These are phyloP conservation scores for Pelecanoides urinatrix DNA, from an alignment of 2,113 vertebrate species.

Conservation along the genomic window DNA sequence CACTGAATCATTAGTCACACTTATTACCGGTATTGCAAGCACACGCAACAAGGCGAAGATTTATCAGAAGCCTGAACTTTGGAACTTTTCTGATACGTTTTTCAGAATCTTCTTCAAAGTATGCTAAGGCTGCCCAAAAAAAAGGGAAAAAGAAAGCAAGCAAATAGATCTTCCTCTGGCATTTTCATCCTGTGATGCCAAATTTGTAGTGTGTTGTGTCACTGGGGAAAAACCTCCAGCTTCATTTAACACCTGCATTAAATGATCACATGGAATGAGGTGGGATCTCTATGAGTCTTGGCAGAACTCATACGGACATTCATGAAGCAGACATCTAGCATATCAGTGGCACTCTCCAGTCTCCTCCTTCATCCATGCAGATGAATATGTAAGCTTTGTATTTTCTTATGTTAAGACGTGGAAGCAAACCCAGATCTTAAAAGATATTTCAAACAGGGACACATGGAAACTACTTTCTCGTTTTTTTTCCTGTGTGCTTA, in stretches of 20 bases:
- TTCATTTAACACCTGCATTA: not conserved
- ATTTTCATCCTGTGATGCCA: not conserved
- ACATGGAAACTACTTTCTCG: not conserved
- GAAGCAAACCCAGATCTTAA: not conserved
- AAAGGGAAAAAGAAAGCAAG: not conserved
- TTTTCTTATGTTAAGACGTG: not conserved
- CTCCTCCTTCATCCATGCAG: not conserved
- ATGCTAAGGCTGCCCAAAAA: not conserved
- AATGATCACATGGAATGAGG: not conserved
- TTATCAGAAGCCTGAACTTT: not conserved
- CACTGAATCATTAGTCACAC: not conserved
- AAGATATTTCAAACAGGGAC: not conserved
- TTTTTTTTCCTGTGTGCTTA: accelerated
- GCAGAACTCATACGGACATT: not conserved
- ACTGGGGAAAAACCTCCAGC: not conserved
- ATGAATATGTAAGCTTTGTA: not conserved
- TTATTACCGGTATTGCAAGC: not conserved
- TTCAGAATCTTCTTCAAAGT: not conserved
- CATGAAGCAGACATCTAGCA: not conserved
- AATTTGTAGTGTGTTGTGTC: not conserved
- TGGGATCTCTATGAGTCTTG: not conserved
- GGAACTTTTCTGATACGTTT: not conserved
- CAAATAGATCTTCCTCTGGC: not conserved
- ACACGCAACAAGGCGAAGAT: not conserved
- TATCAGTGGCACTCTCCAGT: not conserved